phyloP scores from a whole-genome alignment of 2,888 invertebrate genomes.

The Epirrita christyi region DNA sequence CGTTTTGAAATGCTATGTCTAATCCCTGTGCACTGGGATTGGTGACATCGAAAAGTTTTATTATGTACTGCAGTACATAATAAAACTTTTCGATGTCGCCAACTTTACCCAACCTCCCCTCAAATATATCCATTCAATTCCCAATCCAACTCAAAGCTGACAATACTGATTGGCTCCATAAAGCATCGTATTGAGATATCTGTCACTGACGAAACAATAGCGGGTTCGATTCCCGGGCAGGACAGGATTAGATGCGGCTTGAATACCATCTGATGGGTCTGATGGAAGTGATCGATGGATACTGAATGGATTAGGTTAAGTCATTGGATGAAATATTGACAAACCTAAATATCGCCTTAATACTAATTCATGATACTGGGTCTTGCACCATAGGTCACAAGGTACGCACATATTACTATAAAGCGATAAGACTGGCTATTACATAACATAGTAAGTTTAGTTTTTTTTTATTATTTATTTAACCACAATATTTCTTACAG shows the following conservation, averaged over 20 bases:
- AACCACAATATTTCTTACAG: no score
- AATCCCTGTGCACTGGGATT: conserved; percentile 14
- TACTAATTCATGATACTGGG: no score
- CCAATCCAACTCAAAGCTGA: conserved; percentile 72
- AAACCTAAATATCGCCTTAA: no score
- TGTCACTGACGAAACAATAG: conserved; percentile 76
- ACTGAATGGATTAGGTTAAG: conserved; percentile 4
- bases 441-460: no score
- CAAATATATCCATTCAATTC: conserved; percentile 57
- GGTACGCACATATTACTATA: no score
- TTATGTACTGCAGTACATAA: neutral
- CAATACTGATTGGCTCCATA: conserved; percentile 81
- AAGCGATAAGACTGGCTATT: no score
- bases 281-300: conserved; percentile 28
- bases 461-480: no score
- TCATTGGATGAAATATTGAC: neutral
- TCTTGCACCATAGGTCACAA: no score
- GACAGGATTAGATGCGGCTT: conserved; percentile 57
- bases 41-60: neutral
- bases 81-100: neutral
- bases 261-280: conserved; percentile 22
- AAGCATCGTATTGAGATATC: conserved; percentile 77
- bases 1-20: no score
- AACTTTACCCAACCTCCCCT: conserved; percentile 46
- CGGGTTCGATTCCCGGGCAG: conserved; percentile 67